Base-by-base conservation (phyloP, 1,140 invertebrate genomes). In the Meloidogyne hapla region DNA sequence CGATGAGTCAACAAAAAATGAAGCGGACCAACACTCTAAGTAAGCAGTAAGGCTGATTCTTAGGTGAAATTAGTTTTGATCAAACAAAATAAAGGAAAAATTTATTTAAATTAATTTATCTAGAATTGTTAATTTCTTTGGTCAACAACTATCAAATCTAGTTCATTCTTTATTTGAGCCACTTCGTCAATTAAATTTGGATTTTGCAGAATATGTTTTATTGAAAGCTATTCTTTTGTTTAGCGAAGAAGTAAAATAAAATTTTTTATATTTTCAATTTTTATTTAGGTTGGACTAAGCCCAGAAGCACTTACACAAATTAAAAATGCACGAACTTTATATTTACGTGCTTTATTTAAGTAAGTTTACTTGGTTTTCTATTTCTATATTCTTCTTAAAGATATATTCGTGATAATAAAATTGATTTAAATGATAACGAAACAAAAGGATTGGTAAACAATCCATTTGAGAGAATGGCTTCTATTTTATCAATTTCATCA, bases 191-290 rank as follows among this genome's bases (percentile, higher is more conserved):
- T 38, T 77, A 33, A 56, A 77, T 23, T 48, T 77, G 77, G 76
- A 77, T 40, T 77, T 56, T 45, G 73, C 75, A 2, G 76, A 77
- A 69, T 77, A 65, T 78, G 76, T 77, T n/a, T 42, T 77, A 5
- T 26, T 77, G 13, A 77, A 77, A 63, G 76, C 76, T 21, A 77
- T 77, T 26, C 28, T 76, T 48, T 68, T 77, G n/a, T 77, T 77
- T 69, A 18, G 75, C 23, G 75, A 77, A 77, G 76, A 78, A 13
- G 76, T 75, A 28, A 28, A 38, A 5, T 23, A 26, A 12, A 18
- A 61, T 25, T 62, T 15, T 23, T 25, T 12, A 69, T 18, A 18
- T 70, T 15, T n/a, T 61, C n/a, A 26, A 15, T 38, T 3, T 38
- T 67, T 65, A 13, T 13, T 18, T 38, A 76, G 28, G 71, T 76